Base-by-base conservation (phyloP, 2,797 vertebrate species). In the Lophius americanus region DNA sequence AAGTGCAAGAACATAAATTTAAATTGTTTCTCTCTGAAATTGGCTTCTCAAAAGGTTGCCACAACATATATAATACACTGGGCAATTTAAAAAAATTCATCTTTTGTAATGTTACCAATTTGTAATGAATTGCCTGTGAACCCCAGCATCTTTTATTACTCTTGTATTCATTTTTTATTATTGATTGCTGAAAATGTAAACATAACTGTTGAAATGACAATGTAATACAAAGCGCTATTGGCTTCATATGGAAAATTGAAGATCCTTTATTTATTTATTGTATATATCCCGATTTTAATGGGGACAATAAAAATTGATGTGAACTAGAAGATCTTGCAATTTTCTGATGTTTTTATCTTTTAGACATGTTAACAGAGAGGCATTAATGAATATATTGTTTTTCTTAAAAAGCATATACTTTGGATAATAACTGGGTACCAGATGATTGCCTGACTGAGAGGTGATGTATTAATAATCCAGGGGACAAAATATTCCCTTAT, bases 401-500 rank as follows among this genome's bases (percentile, higher is more conserved):
- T 61, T 54, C 46, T 66, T 37, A 32, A 48, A 41, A 47, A 64
- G 23, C 63, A 48, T 12, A 60, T 32, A 54, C 35, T 57, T 54
- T 11, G 49, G 42, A 54, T 9, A 13, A 11, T 4, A 55, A 8
- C 60, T 14, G 60, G 67, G 44, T 51, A n/a, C 54, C 54, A 57
- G 54, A 35, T 59, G 56, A 71, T 64, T 13, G 47, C 32, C 33
- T n/a, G 39, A 55, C 52, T 55, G 10, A 73, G 36, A 60, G 36
- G 7, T 65, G 56, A 51, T 35, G 55, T 71, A 39, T 60, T 68
- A 55, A 50, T 73, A 53, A 61, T 77, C 13, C 77, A 68, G 43
- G 60, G 47, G 33, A 65, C 54, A 61, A 60, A 50, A 60, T 6
- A 59, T 62, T 67, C 37, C 43, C 54, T 76, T 60, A 47, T 68